Conservation (phyloP, 2,888 invertebrate genomes). For the Spatulosminthurus flaviceps region DNA sequence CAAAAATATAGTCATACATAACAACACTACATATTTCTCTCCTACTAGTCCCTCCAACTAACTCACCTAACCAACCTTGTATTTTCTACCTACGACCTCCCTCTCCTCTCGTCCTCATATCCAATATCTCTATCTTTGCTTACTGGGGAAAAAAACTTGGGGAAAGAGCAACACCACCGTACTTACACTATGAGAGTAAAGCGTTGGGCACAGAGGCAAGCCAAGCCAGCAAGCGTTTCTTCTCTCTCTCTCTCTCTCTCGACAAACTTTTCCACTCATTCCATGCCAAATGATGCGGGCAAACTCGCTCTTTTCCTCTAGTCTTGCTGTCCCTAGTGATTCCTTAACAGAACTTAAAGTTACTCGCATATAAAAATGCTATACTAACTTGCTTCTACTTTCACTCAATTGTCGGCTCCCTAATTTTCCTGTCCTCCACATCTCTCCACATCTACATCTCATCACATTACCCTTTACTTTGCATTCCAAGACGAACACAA, state of each 20-base stretch:
- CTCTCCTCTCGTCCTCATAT: constrained; percentile 14
- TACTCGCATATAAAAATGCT: constrained; percentile 40
- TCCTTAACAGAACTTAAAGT: constrained; percentile 47
- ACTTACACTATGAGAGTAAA: constrained; percentile 19
- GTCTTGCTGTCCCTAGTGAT: constrained; percentile 51
- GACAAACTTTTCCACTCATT: constrained; percentile 54
- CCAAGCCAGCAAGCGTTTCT: constrained; percentile 21
- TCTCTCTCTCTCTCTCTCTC: constrained; percentile 35
- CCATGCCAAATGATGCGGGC: constrained; percentile 54
- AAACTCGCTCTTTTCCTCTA: constrained; percentile 47
- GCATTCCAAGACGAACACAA: constrained; percentile 36
- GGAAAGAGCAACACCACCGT: background rate
- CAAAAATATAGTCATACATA: constrained; percentile 36
- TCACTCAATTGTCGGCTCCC: constrained; percentile 54
- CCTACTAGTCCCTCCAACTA: constrained; percentile 20
- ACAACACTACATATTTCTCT: background rate
- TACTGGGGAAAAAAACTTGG: background rate
- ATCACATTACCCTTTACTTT: constrained; percentile 46
- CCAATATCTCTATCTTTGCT: background rate
- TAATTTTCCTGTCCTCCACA: constrained; percentile 49
- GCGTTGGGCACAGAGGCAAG: background rate
- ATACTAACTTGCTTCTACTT: constrained; percentile 48
- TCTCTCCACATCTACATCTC: constrained; percentile 36
- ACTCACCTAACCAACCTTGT: constrained; percentile 44
- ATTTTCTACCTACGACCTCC: constrained; percentile 39